phyloP scores from a whole-genome alignment of 2,888 invertebrate species.

The Anticlea derivata region DNA sequence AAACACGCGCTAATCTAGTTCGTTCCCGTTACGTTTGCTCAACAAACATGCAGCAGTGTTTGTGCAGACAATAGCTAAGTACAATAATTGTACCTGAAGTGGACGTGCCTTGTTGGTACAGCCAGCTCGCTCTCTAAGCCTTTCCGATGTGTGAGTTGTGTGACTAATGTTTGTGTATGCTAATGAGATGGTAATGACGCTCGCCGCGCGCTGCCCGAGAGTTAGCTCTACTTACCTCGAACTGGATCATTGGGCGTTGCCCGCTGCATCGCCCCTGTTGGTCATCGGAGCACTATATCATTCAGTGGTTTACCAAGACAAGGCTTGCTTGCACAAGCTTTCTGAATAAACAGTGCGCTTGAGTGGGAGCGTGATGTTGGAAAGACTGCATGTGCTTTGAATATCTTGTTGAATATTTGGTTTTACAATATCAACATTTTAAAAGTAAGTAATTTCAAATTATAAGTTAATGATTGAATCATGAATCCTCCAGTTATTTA shows the following conservation, averaged over 20 bases:
- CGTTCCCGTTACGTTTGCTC: conserved; percentile 73
- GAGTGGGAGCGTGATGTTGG: conserved; percentile 41
- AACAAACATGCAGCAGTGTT: conserved; percentile 66
- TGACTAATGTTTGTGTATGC: conserved; percentile 79
- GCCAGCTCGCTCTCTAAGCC: conserved; percentile 71
- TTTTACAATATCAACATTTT: too few species aligned
- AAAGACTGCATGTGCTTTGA: conserved; percentile 34
- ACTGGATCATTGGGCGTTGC: conserved; percentile 73
- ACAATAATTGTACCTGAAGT: conserved; percentile 78
- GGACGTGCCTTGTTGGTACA: conserved; percentile 68
- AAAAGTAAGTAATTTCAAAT: neutral
- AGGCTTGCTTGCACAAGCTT: conserved; percentile 63
- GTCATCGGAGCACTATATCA: conserved; percentile 54
- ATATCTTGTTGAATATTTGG: conserved; percentile 28
- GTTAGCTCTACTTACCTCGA: conserved; percentile 55
- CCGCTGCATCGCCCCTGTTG: conserved; percentile 54
- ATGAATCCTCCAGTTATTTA: too few species aligned
- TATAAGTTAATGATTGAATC: neutral
- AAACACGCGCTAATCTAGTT: conserved; percentile 77
- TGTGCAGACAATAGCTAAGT: conserved; percentile 77
- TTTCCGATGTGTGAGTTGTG: conserved; percentile 72
- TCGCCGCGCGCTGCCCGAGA: conserved; percentile 39
- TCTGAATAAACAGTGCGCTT: conserved; percentile 67
- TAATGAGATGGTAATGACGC: conserved; percentile 79
- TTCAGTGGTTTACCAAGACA: conserved; percentile 55